Evolutionary conservation across 2,113 vertebrate species (phyloP).

Genomic region (Macheiramphus alcinus): DNA sequence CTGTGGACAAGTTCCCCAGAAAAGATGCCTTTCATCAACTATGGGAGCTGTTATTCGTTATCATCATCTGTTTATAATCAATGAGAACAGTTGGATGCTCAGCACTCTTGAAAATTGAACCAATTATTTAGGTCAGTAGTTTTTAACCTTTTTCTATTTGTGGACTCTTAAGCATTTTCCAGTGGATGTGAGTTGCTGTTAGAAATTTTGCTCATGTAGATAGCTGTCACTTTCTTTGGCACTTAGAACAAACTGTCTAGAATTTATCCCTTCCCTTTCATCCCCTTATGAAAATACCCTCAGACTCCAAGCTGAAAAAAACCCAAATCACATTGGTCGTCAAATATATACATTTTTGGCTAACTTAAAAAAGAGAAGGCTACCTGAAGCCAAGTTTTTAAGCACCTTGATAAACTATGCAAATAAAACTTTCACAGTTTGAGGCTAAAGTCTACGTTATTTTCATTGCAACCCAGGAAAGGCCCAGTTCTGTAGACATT

Average conservation of each 20-base stretch:
- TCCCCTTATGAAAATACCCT: not conserved
- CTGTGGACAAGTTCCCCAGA: constrained; percentile 42
- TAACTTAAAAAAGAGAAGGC: not conserved
- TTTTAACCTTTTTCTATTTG: constrained; percentile 64
- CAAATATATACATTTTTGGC: not conserved
- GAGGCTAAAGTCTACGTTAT: not conserved
- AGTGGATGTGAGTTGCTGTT: not conserved
- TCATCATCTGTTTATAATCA: constrained; percentile 67
- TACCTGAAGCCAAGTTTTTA: not conserved
- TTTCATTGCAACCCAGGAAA: not conserved
- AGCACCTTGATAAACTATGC: not conserved
- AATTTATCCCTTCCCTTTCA: constrained; percentile 10
- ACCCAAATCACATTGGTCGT: not conserved
- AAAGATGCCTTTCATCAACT: constrained; percentile 57
- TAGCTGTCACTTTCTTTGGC: constrained; percentile 32
- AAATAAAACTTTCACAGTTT: not conserved
- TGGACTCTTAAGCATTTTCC: constrained; percentile 45
- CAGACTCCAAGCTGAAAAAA: not conserved
- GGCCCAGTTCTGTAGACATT: not conserved
- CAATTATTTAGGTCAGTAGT: constrained; percentile 66
- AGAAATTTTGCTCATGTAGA: constrained; percentile 27
- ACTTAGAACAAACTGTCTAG: constrained; percentile 7
- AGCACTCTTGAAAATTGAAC: constrained; percentile 63
- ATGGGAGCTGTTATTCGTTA: constrained; percentile 59
- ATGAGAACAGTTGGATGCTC: constrained; percentile 58